Base-by-base conservation (phyloP, 2,797 vertebrate species). In the Pelodytes ibericus region DNA sequence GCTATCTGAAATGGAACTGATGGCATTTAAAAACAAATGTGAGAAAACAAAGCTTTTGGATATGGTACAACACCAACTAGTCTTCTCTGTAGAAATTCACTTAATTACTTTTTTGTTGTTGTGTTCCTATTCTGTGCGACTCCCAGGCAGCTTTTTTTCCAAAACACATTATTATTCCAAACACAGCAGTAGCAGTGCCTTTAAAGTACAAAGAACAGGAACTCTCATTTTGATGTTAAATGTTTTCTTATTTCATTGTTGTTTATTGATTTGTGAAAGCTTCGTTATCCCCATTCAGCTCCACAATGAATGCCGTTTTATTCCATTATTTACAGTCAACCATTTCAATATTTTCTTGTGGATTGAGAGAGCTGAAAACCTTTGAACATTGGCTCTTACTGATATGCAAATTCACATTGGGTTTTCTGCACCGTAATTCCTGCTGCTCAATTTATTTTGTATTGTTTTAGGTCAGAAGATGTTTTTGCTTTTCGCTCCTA, bases 181-280 rank as follows among this genome's bases (percentile, higher is more conserved):
- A n/a, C 75, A 66, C 69, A 53, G 67, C 60, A 47, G 47, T 58
- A 44, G 67, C 9, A 11, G 1, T 31, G 39, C 36, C 60, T 77
- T 72, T 44, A 4, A 24, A 53, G 39, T 25, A 72, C 69, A 78
- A 78, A 78, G 69, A 72, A 66, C 68, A 59, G 41, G 68, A 71
- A 71, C 51, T 71, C 41, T 62, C 53, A 72, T 78, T 78, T 72
- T 78, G 22, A 78, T 72, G 69, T 71, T 71, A 72, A 77, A 77
- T 24, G 16, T 53, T 67, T 47, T 77, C 25, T 72, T 51, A 49
- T 64, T 56, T 26, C 47, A 25, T 29, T n/a, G 33, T 41, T 76
- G 26, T 53, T 72, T 62, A 53, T 78, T 66, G 69, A 66, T 59
- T 66, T 61, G 33, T 36, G 63, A 72, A 66, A 25, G 10, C 60